Percentiles rank a stretch among this genome's conserved stretches.
phyloP scores from a whole-genome alignment of 2,888 invertebrate species.

The Platerodrilus igneus region DNA sequence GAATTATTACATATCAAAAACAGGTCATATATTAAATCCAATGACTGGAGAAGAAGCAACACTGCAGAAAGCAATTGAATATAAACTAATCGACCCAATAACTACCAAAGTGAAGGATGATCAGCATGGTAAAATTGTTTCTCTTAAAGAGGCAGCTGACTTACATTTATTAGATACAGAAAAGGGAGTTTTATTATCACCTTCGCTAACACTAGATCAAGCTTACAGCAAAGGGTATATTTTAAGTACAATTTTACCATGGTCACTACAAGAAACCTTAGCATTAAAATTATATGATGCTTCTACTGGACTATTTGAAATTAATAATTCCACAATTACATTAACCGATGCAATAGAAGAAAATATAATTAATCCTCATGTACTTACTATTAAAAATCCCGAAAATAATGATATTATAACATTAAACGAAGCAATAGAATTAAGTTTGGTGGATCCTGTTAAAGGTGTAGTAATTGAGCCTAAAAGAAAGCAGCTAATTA shows the following conservation, averaged over 20 bases:
- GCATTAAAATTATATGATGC: constrained; percentile 76
- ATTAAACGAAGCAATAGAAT: constrained; percentile 71
- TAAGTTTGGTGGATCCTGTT: constrained; percentile 72
- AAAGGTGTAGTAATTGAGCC: constrained; percentile 78
- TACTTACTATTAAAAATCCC: constrained; percentile 75
- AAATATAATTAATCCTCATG: constrained; percentile 71
- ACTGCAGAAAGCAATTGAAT: constrained; percentile 68
- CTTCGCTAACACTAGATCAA: constrained; percentile 68
- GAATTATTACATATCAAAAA: constrained; percentile 70
- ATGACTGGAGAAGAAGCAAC: constrained; percentile 69
- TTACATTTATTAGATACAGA: constrained; percentile 66
- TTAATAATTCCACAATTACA: constrained; percentile 65
- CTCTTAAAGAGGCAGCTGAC: constrained; percentile 66
- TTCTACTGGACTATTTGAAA: constrained; percentile 65
- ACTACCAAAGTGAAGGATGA: constrained; percentile 72
- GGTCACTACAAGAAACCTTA: constrained; percentile 78
- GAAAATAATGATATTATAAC: constrained; percentile 75
- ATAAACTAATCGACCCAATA: constrained; percentile 66
- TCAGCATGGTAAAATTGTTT: constrained; percentile 59
- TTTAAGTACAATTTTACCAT: constrained; percentile 71
- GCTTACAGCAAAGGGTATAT: constrained; percentile 79
- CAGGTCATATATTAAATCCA: constrained; percentile 73
- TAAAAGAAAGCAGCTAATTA: constrained; percentile 65
- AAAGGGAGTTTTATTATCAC: constrained; percentile 64
- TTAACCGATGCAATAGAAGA: constrained; percentile 69